Conservation (phyloP, 2,797 vertebrate species). For the Amblyraja radiata region DNA sequence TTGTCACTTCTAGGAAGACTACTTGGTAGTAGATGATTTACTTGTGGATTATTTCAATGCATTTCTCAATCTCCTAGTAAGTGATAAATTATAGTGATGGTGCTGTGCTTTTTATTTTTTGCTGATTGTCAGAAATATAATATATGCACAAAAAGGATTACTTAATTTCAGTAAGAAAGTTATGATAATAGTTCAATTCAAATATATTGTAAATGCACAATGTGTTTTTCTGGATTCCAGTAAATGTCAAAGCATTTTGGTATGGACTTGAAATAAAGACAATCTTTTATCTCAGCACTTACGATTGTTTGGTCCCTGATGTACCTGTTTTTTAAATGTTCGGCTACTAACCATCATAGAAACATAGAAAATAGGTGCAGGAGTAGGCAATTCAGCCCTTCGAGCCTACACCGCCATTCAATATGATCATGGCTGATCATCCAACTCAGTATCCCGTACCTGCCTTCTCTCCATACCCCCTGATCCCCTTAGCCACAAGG, state of each 20-base stretch:
- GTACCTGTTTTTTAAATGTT: not conserved
- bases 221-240: not conserved
- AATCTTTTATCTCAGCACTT: not conserved
- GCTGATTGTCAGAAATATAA: not conserved
- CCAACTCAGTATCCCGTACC: no score
- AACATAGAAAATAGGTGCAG: no score
- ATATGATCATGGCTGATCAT: no score
- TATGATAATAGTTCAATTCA: not conserved
- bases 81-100: conserved; percentile 41
- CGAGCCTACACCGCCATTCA: no score
- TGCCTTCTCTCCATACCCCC: no score
- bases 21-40: conserved; percentile 67
- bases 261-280: no score
- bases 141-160: not conserved
- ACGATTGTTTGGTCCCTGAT: not conserved
- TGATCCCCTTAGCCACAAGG: no score
- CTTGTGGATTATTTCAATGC: conserved; percentile 80
- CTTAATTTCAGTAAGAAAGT: not conserved
- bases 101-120: not conserved
- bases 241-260: not conserved
- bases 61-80: conserved; percentile 82
- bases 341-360: not conserved
- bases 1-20: conserved; percentile 63
- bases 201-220: not conserved
- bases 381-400: no score